Conservation (phyloP, 2,113 vertebrate genomes). For the Oreochromis spilurus region DNA sequence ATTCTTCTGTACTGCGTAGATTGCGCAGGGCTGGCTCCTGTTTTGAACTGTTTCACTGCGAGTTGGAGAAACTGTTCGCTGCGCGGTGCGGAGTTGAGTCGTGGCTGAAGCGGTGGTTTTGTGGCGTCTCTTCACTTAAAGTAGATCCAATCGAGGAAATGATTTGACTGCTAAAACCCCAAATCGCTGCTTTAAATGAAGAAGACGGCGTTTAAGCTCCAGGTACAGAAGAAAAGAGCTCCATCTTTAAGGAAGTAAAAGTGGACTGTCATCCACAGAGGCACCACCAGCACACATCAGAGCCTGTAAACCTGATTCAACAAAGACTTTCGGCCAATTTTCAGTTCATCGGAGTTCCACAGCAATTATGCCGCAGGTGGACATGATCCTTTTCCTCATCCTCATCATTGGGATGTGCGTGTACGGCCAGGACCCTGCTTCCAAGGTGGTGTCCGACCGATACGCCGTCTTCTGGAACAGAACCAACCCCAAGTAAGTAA, state of each 20-base stretch:
- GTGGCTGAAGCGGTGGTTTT: background rate
- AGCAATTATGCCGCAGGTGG: slow-evolving; percentile 86
- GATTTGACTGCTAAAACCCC: background rate
- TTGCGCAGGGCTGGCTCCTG: background rate
- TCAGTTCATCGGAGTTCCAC: slow-evolving; percentile 12
- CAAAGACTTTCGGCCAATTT: background rate
- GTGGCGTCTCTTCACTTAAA: background rate
- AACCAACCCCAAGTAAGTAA: slow-evolving; percentile 86
- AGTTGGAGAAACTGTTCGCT: slow-evolving; percentile 24
- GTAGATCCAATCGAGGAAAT: background rate
- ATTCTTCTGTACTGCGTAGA: background rate
- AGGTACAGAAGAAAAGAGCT: background rate
- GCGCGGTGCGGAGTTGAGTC: slow-evolving; percentile 1
- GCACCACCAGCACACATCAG: background rate
- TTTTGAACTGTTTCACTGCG: background rate
- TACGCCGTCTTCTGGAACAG: slow-evolving; percentile 97
- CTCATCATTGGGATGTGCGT: slow-evolving; percentile 85
- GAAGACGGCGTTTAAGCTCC: background rate
- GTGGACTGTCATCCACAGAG: background rate
- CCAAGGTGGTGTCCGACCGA: slow-evolving; percentile 92
- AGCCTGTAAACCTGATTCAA: background rate
- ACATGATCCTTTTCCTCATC: slow-evolving; percentile 81
- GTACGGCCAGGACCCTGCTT: slow-evolving; percentile 85
- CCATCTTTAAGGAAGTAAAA: background rate
- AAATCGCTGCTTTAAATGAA: background rate